Evolutionary conservation across 2,888 invertebrate species (phyloP).

Genomic region (Troilus luridus): DNA sequence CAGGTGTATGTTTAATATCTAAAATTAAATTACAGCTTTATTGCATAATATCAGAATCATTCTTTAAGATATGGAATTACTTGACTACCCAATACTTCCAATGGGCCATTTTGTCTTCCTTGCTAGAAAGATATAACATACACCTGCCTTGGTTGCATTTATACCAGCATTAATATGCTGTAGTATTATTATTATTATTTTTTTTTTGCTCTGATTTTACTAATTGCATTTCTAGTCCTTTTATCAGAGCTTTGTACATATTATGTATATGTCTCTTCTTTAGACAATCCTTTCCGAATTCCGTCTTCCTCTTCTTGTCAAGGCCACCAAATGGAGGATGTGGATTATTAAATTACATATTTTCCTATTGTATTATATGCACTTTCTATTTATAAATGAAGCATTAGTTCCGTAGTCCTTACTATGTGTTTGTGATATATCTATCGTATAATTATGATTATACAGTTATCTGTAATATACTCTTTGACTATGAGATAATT

Average conservation of each 20-base stretch:
- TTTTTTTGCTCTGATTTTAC: slow-evolving; percentile 25
- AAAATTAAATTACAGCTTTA: background rate
- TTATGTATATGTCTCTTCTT: slow-evolving; percentile 57
- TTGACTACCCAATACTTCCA: slow-evolving; percentile 9
- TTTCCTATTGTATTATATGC: slow-evolving; percentile 18
- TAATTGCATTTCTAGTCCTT: slow-evolving; percentile 54
- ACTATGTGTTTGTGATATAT: slow-evolving; percentile 1
- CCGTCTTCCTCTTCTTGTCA: slow-evolving; percentile 53
- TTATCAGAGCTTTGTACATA: slow-evolving; percentile 52
- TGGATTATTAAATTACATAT: slow-evolving; percentile 19
- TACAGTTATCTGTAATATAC: slow-evolving; percentile 19
- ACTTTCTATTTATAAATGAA: slow-evolving; percentile 30
- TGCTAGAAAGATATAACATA: slow-evolving; percentile 4
- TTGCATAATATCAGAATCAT: background rate
- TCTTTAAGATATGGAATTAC: background rate
- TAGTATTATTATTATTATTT: too few species aligned
- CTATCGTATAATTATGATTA: slow-evolving; percentile 13
- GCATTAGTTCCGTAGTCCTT: slow-evolving; percentile 13
- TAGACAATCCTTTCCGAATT: slow-evolving; percentile 57
- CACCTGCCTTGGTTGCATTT: slow-evolving; percentile 55
- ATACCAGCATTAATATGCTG: slow-evolving; percentile 11
- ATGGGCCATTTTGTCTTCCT: slow-evolving; percentile 45
- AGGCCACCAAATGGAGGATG: slow-evolving; percentile 53
- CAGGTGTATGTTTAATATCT: slow-evolving; percentile 15
- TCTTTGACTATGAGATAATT: slow-evolving; percentile 22